These are phyloP conservation scores for Gymnopithys bicolor DNA, from an alignment of 2,797 vertebrate genomes.

Conservation along the genomic window DNA sequence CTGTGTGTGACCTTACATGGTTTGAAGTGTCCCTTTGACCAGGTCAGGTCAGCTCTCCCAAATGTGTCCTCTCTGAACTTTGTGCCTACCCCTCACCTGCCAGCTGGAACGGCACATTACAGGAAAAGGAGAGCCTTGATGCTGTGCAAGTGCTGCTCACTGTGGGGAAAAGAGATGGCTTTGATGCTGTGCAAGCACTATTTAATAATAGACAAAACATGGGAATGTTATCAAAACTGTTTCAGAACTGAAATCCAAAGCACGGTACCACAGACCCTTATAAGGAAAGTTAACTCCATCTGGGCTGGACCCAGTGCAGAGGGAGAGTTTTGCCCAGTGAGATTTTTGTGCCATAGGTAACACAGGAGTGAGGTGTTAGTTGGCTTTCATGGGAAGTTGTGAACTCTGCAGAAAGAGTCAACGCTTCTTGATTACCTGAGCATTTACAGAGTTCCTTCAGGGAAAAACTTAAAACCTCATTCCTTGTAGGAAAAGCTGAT, in stretches of 20 bases:
- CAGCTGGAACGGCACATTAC: neutral
- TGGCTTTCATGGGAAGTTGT: neutral
- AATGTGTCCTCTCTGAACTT: neutral
- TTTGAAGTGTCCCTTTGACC: neutral
- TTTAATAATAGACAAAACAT: neutral
- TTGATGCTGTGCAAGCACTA: neutral
- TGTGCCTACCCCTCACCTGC: neutral
- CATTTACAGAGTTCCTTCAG: neutral
- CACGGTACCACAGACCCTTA: neutral
- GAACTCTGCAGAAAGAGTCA: neutral
- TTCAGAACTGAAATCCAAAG: neutral
- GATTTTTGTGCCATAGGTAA: neutral
- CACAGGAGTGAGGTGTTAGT: neutral
- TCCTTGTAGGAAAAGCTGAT: neutral
- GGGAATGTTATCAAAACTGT: neutral
- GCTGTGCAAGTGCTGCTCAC: neutral
- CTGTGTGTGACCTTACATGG: accelerated
- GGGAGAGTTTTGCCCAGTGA: neutral
- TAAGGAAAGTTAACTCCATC: neutral
- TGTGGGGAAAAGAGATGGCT: neutral
- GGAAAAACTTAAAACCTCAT: neutral
- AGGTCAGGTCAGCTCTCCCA: neutral
- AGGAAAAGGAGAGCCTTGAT: neutral
- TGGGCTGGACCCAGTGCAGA: neutral
- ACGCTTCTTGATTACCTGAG: neutral